Conservation (phyloP, 1,140 invertebrate genomes). For the Philopotamus ludificatus region DNA sequence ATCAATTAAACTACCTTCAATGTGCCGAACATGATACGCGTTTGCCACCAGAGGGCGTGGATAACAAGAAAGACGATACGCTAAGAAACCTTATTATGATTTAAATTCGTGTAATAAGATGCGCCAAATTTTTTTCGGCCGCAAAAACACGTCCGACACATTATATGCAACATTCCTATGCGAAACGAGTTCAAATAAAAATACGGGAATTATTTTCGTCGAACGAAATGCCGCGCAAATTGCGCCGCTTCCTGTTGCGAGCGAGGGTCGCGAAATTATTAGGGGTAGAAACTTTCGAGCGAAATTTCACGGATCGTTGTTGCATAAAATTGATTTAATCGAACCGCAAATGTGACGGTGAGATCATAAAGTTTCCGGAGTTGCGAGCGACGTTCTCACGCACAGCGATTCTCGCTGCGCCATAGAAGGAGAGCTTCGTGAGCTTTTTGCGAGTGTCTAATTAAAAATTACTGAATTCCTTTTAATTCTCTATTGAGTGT, state of each 20-base stretch:
- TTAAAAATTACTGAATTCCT: slow-evolving; percentile 23
- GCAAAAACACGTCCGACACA: not conserved
- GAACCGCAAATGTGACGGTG: not conserved
- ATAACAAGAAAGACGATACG: slow-evolving; percentile 6
- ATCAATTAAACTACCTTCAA: slow-evolving; percentile 7
- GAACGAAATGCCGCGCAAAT: too few relatives aligned
- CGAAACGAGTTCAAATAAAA: too few relatives aligned
- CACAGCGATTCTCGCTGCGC: too few relatives aligned
- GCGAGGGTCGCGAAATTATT: too few relatives aligned
- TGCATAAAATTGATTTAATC: slow-evolving; percentile 25
- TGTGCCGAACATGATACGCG: not conserved
- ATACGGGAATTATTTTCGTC: too few relatives aligned
- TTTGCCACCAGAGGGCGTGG: slow-evolving; percentile 11
- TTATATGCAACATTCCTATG: too few relatives aligned
- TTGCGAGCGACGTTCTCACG: too few relatives aligned
- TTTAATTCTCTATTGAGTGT: not conserved
- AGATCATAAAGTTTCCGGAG: not conserved
- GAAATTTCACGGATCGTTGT: slow-evolving; percentile 15
- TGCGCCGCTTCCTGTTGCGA: too few relatives aligned
- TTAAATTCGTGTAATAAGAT: slow-evolving; percentile 20
- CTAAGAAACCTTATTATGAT: slow-evolving; percentile 19
- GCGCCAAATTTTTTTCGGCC: not conserved
- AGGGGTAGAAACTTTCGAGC: too few relatives aligned
- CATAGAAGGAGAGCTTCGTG: too few relatives aligned
- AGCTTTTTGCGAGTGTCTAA: slow-evolving; percentile 11